Evolutionary conservation across 2,888 invertebrate species (phyloP), one percentile per base, ranked within the genome.

Genomic region (Helobdella robusta): DNA sequence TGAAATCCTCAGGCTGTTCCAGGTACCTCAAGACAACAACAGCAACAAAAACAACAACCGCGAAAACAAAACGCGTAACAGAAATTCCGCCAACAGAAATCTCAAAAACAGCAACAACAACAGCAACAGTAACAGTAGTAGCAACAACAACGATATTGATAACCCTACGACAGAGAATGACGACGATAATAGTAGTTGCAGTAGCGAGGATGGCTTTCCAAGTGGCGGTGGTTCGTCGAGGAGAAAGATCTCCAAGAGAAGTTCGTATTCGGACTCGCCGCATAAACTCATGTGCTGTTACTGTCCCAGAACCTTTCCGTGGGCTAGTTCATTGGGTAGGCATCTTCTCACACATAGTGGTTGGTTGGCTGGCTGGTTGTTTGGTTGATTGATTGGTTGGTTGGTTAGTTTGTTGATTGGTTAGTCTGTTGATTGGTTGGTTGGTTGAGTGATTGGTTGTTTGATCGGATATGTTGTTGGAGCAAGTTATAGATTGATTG

Each of bases 341-440:
- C 95, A 95, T 78, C 89, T 95, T 81, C 72, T 91, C 5, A 95
- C 95, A 0, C 95, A 95, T 78, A 95, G 94, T 0, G 92, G 78
- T 78, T 70, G 62, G 67, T 67, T n/a, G 2, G 15, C 23, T 28
- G 15, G 32, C 18, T 30, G 15, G 11, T n/a, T n/a, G 15, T 52
- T 52, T 11, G 23, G 11, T 11, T n/a, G n/a, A n/a, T n/a, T n/a
- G n/a, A n/a, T n/a, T n/a, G n/a, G n/a, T n/a, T n/a, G n/a, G n/a
- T n/a, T n/a, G n/a, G n/a, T n/a, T n/a, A n/a, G n/a, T n/a, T n/a
- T n/a, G n/a, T n/a, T n/a, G n/a, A n/a, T n/a, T n/a, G n/a, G n/a
- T n/a, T n/a, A n/a, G n/a, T n/a, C n/a, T n/a, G n/a, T n/a, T 40
- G 44, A n/a, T 11, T 40, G 4, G 23, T 23, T 28, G 4, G 18